A percentile compares a stretch with the other conserved stretches of the same genome.
These are phyloP conservation scores for Bujurquina vittata DNA, from an alignment of 2,113 vertebrate genomes.

Conservation along the genomic window DNA sequence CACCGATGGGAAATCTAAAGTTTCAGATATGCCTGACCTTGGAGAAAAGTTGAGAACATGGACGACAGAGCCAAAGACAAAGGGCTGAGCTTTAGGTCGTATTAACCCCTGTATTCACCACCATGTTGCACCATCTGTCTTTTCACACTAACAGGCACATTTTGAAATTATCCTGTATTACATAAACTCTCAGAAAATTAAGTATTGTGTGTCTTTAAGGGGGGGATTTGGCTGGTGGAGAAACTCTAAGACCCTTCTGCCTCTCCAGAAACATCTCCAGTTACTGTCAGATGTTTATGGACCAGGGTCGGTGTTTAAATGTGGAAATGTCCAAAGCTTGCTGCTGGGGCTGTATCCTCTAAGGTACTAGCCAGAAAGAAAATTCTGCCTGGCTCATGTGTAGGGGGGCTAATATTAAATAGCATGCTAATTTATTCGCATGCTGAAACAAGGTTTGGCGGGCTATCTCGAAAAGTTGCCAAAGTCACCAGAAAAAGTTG, in stretches of 20 bases:
- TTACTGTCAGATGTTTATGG: background rate
- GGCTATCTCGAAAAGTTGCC: too few species aligned
- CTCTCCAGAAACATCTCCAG: background rate
- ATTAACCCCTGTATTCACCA: background rate
- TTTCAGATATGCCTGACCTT: constrained; percentile 8
- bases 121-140: constrained; percentile 8
- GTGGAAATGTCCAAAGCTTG: too few species aligned
- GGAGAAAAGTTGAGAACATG: constrained; percentile 21
- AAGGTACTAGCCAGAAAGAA: background rate
- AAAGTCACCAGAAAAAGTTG: too few species aligned
- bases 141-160: constrained; percentile 19
- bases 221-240: background rate
- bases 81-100: constrained; percentile 5
- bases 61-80: background rate
- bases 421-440: too few species aligned
- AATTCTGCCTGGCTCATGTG: too few species aligned
- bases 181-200: background rate
- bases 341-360: background rate
- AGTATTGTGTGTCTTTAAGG: background rate
- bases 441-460: too few species aligned
- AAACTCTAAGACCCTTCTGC: background rate
- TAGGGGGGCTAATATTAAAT: too few species aligned
- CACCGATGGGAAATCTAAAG: constrained; percentile 18
- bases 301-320: background rate
- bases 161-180: background rate